These are phyloP conservation scores for Ciona savignyi DNA, from an alignment of 23 tunicate species.

Conservation along the genomic window DNA sequence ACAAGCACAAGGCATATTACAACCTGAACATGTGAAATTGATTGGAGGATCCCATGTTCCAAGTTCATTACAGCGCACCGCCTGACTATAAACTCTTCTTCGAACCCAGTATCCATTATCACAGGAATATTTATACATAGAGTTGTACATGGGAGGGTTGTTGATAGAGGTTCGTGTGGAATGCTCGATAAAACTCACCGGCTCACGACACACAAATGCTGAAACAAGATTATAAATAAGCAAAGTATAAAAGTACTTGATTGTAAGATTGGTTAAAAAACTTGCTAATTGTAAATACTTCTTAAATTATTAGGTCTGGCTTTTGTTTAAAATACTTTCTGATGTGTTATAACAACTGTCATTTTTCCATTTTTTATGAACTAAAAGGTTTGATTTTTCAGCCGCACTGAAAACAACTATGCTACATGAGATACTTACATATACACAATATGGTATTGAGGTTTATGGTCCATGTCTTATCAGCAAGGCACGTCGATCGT, in stretches of 20 bases:
- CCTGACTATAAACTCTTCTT: background rate
- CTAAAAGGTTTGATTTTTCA: too few relatives aligned
- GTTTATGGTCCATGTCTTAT: conserved; percentile 49
- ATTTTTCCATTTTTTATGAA: too few relatives aligned
- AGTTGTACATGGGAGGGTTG: conserved; percentile 28
- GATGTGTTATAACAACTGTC: too few relatives aligned
- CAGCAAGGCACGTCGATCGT: conserved; percentile 32
- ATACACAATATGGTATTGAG: conserved; percentile 25
- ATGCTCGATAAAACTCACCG: background rate
- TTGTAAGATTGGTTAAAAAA: too few relatives aligned
- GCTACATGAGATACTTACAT: conserved; percentile 27
- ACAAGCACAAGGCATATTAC: too few relatives aligned
- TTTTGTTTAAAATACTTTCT: too few relatives aligned
- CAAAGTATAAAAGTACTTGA: too few relatives aligned
- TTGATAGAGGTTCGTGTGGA: background rate
- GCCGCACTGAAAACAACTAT: too few relatives aligned
- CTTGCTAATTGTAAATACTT: too few relatives aligned
- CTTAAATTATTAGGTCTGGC: too few relatives aligned
- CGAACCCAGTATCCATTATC: conserved; percentile 29
- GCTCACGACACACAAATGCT: conserved; percentile 33
- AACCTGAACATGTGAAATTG: conserved; percentile 35
- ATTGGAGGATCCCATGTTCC: conserved; percentile 69
- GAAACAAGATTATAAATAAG: too few relatives aligned
- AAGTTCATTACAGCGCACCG: conserved; percentile 41
- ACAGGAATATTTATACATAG: conserved; percentile 26